A percentile compares a stretch with the other conserved stretches of the same genome.
Conservation (phyloP, 1,140 invertebrate genomes). For the Caenorhabditis tropicalis region DNA sequence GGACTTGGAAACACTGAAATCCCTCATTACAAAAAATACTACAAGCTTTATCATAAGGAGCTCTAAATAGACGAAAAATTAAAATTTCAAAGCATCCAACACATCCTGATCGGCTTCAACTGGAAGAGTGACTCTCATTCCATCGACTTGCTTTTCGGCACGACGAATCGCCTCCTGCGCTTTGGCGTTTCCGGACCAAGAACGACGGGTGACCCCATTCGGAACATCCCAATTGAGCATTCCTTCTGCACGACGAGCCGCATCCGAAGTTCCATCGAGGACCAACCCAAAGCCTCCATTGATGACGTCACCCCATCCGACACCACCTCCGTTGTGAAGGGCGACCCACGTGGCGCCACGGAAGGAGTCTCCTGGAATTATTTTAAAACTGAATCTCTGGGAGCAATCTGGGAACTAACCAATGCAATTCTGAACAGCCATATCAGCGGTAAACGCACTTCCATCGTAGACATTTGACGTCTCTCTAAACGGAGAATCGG, state of each 20-base stretch:
- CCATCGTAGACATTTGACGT: constrained; percentile 80
- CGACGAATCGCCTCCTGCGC: constrained; percentile 65
- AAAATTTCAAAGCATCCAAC: constrained; percentile 33
- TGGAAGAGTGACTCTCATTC: constrained; percentile 65
- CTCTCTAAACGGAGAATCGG: constrained; percentile 75
- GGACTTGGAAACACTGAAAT: too few relatives aligned
- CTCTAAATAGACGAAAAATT: too few relatives aligned
- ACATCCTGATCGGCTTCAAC: constrained; percentile 59
- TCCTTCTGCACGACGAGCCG: constrained; percentile 73
- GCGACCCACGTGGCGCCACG: constrained; percentile 80
- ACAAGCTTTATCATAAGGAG: too few relatives aligned
- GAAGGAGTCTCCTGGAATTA: constrained; percentile 68
- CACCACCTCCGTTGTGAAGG: constrained; percentile 79
- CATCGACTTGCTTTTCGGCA: constrained; percentile 58
- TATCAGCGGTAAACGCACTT: constrained; percentile 79
- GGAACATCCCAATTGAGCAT: constrained; percentile 79
- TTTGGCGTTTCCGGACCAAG: constrained; percentile 66
- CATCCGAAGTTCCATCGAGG: constrained; percentile 77
- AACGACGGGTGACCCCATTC: constrained; percentile 76
- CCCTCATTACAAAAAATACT: too few relatives aligned
- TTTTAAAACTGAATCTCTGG: not conserved
- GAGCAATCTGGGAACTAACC: constrained; percentile 73
- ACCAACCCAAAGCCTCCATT: constrained; percentile 80
- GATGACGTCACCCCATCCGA: constrained; percentile 80
- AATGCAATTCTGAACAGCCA: constrained; percentile 79